Percentiles rank a stretch among this genome's conserved stretches.
phyloP scores from a whole-genome alignment of 2,797 vertebrate species.

The Parauchenoglanis ngamensis region DNA sequence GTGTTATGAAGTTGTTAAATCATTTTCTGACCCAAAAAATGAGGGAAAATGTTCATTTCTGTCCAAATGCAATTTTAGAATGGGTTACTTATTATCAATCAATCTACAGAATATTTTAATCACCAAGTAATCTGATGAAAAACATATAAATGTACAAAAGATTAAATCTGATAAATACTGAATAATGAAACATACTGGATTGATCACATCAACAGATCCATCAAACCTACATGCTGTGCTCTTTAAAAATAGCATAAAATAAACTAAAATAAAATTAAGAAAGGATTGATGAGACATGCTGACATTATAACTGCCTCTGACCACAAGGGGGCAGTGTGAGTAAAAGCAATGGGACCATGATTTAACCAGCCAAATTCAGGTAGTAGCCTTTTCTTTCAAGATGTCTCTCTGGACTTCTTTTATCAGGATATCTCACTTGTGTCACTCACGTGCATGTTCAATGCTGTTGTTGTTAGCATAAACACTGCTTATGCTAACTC shows the following conservation, averaged over 20 bases:
- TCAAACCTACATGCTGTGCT: background rate
- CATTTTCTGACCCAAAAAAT: background rate
- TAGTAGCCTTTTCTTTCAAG: background rate
- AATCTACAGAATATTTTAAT: background rate
- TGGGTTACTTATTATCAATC: background rate
- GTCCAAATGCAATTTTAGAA: background rate
- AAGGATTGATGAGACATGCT: no score
- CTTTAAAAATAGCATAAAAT: background rate
- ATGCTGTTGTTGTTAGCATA: background rate
- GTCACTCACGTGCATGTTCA: background rate
- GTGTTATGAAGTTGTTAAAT: background rate
- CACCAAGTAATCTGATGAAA: background rate
- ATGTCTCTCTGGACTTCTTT: background rate
- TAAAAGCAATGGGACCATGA: background rate
- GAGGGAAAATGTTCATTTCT: background rate
- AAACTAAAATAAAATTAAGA: background rate
- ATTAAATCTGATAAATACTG: background rate
- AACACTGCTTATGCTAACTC: background rate
- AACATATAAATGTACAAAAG: background rate
- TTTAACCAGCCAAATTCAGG: background rate
- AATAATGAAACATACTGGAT: background rate
- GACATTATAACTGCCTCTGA: background rate
- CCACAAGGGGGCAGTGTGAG: conserved; percentile 60
- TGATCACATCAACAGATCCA: background rate
- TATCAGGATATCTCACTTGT: background rate